These are phyloP conservation scores for Caligus rogercresseyi DNA, from an alignment of 1,140 invertebrate genomes.

Conservation along the genomic window DNA sequence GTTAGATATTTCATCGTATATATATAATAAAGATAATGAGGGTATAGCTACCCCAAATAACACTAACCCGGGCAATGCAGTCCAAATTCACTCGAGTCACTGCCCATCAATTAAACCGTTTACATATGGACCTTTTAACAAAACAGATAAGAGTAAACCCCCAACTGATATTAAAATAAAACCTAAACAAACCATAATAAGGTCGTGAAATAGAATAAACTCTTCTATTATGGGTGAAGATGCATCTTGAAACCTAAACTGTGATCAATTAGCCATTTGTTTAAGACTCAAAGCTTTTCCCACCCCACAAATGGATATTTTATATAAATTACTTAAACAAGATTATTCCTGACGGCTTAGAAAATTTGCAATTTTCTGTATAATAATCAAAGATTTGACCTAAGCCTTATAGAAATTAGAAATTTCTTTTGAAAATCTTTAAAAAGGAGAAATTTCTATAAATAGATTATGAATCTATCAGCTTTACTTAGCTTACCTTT, in stretches of 20 bases:
- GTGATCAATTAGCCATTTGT: neutral
- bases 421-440: neutral
- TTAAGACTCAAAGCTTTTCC: neutral
- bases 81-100: neutral
- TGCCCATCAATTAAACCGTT: neutral
- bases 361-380: neutral
- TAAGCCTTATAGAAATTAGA: neutral
- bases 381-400: neutral
- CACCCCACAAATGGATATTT: neutral
- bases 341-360: neutral
- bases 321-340: neutral
- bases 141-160: no score
- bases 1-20: neutral
- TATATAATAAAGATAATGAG: neutral
- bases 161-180: neutral
- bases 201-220: neutral
- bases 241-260: neutral
- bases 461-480: neutral
- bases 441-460: neutral
- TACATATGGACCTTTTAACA: neutral
- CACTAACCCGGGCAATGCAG: neutral
- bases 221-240: neutral
- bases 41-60: neutral
- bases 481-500: neutral
- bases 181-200: neutral